Evolutionary conservation across 2,113 vertebrate species (phyloP), one percentile per base, ranked within the genome.

Genomic region (Etia nguti): DNA sequence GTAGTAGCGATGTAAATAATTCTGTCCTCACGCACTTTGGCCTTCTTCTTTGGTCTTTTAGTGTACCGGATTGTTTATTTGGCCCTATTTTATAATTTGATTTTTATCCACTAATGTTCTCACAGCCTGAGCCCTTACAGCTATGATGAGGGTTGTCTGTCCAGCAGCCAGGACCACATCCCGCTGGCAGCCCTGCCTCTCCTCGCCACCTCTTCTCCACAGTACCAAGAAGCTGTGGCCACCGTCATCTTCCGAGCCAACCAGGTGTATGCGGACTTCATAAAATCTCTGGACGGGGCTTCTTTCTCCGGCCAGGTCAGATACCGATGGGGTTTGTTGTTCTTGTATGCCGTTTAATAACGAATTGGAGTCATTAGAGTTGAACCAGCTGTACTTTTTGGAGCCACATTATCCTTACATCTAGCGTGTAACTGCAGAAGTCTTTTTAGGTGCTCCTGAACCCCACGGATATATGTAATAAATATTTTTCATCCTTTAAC

Each of bases 121-220:
- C 48, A 18, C 90, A 99, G 98, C 95, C 95, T 99, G 89, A 99
- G 97, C 90, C 99, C 99, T 22, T 99, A 98, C 95, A 98, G 98
- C 95, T 98, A 98, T 0, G 99, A 99, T 6, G 98, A 98, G 93
- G 96, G 96, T 86, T 98, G 97, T 83, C 96, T 99, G 80, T 98
- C 97, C 95, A 98, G 95, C 95, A 99, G 97, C 83, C 97, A 98
- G 96, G 98, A 99, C 95, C 98, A 99, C 91, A 97, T 99, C 88
- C 98, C 98, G 0, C 96, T 99, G 95, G 98, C 98, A 50, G 98
- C 98, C 60, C 96, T 99, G 88, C 98, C 99, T 24, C 96, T 99
- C 83, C 94, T 99, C 88, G 98, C 98, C 91, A 98, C 98, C 84
- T 98, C 99, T 10, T 96, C 98, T 68, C 98, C 98, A 6, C 97